Conservation (phyloP, 2,888 invertebrate species). For the Timandra comae region DNA sequence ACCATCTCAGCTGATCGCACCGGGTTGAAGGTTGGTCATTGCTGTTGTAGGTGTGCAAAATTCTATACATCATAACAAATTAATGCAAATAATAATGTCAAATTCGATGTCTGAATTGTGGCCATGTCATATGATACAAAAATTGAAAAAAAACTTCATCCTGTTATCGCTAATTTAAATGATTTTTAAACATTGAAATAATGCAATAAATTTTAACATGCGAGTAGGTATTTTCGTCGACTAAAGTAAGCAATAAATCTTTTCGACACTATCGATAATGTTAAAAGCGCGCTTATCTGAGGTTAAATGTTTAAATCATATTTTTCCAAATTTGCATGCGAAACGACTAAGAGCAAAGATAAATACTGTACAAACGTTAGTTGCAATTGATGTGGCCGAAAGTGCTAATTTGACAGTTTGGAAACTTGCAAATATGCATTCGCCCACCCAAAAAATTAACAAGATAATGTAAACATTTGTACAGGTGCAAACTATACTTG, state of each 20-base stretch:
- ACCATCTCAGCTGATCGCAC: slow-evolving; percentile 58
- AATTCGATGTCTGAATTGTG: slow-evolving; percentile 6
- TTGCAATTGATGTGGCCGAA: slow-evolving; percentile 47
- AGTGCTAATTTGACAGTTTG: slow-evolving; percentile 60
- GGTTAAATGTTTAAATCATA: slow-evolving; percentile 29
- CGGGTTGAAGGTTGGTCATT: slow-evolving; percentile 67
- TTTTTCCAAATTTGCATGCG: slow-evolving; percentile 28
- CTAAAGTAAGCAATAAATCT: slow-evolving; percentile 32
- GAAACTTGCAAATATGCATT: slow-evolving; percentile 59
- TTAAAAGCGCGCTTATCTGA: slow-evolving; percentile 34
- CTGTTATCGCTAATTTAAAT: slow-evolving; percentile 10
- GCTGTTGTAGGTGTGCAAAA: slow-evolving; percentile 41
- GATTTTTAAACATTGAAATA: slow-evolving; percentile 15
- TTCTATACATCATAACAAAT: slow-evolving; percentile 8
- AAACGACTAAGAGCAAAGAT: slow-evolving; percentile 28
- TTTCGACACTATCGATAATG: slow-evolving; percentile 29
- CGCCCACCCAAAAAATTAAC: slow-evolving; percentile 47
- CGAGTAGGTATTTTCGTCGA: slow-evolving; percentile 17
- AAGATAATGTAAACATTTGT: slow-evolving; percentile 43
- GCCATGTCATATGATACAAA: slow-evolving; percentile 11
- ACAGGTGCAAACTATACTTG: slow-evolving; percentile 47
- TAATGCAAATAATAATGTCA: slow-evolving; percentile 7
- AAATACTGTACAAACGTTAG: slow-evolving; percentile 37
- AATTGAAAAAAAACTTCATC: no score
- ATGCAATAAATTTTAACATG: slow-evolving; percentile 39